phyloP scores from a whole-genome alignment of 2,797 vertebrate species.

The Rhinogobio ventralis region DNA sequence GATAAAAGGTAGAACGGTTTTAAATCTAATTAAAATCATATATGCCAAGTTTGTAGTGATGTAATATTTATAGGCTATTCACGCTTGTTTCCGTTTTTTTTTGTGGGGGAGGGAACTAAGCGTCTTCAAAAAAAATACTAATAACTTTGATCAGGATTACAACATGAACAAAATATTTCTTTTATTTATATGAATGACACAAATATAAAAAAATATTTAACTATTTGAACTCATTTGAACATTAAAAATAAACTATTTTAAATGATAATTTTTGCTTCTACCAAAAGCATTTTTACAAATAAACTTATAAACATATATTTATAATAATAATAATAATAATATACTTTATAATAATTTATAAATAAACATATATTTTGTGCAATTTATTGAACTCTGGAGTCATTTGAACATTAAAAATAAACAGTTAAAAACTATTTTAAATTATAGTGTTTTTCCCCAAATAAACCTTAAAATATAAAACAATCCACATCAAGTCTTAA shows the following conservation, averaged over 20 bases:
- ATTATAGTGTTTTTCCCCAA: fast-evolving
- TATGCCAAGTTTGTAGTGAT: background rate
- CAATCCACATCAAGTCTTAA: background rate
- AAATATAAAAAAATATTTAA: background rate
- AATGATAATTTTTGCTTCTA: no score
- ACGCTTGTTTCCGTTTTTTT: background rate
- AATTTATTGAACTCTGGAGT: background rate
- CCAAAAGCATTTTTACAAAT: no score
- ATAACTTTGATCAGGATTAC: background rate
- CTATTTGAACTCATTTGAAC: no score
- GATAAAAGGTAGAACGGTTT: background rate
- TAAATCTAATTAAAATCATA: background rate
- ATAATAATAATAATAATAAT: no score
- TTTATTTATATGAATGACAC: background rate
- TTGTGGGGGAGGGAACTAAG: no score
- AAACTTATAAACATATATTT: no score
- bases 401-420: background rate
- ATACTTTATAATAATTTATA: no score
- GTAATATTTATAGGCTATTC: background rate
- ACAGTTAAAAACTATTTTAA: background rate
- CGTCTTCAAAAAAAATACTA: no score
- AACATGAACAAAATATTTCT: background rate
- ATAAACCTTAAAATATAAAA: background rate
- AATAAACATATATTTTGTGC: background rate
- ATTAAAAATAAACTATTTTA: no score